phyloP scores from a whole-genome alignment of 2,113 vertebrate genomes.

The Ascaphus truei region DNA sequence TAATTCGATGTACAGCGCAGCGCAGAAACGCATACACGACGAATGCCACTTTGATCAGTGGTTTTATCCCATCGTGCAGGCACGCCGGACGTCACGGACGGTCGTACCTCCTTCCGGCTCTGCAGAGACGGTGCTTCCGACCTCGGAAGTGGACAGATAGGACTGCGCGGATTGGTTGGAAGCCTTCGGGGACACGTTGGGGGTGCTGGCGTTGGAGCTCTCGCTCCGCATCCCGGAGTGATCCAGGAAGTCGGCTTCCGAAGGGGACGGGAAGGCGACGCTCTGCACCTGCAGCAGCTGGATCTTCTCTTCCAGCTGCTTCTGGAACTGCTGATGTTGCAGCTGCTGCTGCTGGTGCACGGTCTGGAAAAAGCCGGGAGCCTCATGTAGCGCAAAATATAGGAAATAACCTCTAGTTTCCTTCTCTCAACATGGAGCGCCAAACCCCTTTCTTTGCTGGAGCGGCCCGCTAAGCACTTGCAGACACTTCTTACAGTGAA shows the following conservation, averaged over 20 bases:
- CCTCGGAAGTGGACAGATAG: constrained; percentile 72
- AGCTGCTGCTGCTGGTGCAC: constrained; percentile 86
- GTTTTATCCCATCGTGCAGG: too few relatives aligned
- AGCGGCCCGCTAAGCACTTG: too few relatives aligned
- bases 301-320: constrained; percentile 86
- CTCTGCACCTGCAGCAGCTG: constrained; percentile 86
- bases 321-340: constrained; percentile 87
- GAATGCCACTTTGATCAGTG: too few relatives aligned
- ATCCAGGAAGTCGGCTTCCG: constrained; percentile 75
- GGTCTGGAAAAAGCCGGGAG: constrained; percentile 58
- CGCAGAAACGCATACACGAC: too few relatives aligned
- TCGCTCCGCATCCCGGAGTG: constrained; percentile 60
- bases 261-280: constrained; percentile 65
- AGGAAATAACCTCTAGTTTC: too few relatives aligned
- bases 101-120: constrained; percentile 81
- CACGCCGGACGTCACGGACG: neutral
- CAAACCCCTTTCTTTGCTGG: too few relatives aligned
- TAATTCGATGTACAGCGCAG: too few relatives aligned
- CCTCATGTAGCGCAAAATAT: neutral
- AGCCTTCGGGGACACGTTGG: constrained; percentile 80
- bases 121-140: constrained; percentile 62
- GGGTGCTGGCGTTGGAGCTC: constrained; percentile 86
- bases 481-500: too few relatives aligned
- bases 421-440: too few relatives aligned
- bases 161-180: constrained; percentile 84